Evolutionary conservation across 2,113 vertebrate species (phyloP).

Genomic region (Cranoglanis bouderius): DNA sequence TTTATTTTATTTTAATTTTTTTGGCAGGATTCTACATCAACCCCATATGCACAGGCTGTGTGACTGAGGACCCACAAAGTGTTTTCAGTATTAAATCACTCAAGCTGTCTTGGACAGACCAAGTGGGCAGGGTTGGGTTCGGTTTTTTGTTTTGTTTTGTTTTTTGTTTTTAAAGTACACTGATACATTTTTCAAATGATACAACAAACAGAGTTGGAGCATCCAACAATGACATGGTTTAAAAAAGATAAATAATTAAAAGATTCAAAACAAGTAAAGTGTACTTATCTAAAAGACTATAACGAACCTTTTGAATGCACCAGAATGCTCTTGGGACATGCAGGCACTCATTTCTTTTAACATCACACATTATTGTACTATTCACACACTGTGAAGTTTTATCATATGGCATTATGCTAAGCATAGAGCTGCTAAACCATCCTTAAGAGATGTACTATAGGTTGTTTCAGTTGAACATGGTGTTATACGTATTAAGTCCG

Average conservation of each 20-base stretch:
- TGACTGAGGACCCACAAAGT: slow-evolving; percentile 32
- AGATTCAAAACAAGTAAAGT: neutral
- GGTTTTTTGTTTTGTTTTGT: neutral
- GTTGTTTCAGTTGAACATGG: neutral
- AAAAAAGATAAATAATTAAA: neutral
- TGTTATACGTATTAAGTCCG: neutral
- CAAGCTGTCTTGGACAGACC: neutral
- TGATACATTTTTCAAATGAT: neutral
- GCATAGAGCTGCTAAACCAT: neutral
- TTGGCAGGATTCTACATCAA: neutral
- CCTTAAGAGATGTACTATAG: neutral
- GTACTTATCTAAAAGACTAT: neutral
- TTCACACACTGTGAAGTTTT: neutral
- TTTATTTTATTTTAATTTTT: no score
- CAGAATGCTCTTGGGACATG: slow-evolving; percentile 24
- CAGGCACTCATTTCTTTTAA: slow-evolving; percentile 30
- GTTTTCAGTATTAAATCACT: neutral
- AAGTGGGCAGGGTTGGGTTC: neutral
- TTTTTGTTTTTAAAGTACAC: neutral
- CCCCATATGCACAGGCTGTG: neutral
- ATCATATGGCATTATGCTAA: slow-evolving; percentile 1
- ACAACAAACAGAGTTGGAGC: slow-evolving; percentile 1
- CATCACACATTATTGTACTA: slow-evolving; percentile 17
- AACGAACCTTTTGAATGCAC: neutral
- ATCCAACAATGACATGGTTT: neutral